Evolutionary conservation across 2,113 vertebrate species (phyloP), one percentile per base, ranked within the genome.

Genomic region (Istiophorus platypterus): DNA sequence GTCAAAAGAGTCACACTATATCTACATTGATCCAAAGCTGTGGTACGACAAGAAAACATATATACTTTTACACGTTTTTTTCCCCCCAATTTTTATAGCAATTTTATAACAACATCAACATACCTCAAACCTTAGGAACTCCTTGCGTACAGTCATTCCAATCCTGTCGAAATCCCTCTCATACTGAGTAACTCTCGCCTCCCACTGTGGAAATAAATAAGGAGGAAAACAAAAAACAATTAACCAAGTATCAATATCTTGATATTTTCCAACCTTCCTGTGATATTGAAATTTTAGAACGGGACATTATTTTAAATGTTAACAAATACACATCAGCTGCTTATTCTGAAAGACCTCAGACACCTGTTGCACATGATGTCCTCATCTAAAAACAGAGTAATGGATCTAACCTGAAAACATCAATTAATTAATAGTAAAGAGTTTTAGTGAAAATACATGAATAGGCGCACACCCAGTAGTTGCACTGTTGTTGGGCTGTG

Each of bases 101-200:
- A 15, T 22, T n/a, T n/a, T 20, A 18, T 15, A 69, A 41, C 27
- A 13, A 34, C 27, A 72, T 61, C 4, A n/a, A 69, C 68, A 4
- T 83, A 99, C 98, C 97, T 99, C 97, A 92, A 99, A 99, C 24
- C 97, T 94, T 80, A 96, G 95, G 77, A 99, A 96, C 89, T 99
- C 98, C 85, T 96, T 99, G 67, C 98, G 97, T 61, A 98, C 95
- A 37, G 97, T 95, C 0, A 96, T 89, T 39, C 97, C 97, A 72
- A 99, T 95, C 59, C 96, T 94, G 85, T 99, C 97, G 68, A 99
- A 99, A 77, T 99, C 98, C 85, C 97, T 93, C 88, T 99, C 98
- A 0, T 97, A 97, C 68, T 98, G 97, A 1, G 96, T 96, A 70
- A 98, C 97, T 37, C 94, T 96, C 45, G 96, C 93, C 87, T 99